Conservation (phyloP, 1,140 invertebrate species). For the Calliphora vicina region DNA sequence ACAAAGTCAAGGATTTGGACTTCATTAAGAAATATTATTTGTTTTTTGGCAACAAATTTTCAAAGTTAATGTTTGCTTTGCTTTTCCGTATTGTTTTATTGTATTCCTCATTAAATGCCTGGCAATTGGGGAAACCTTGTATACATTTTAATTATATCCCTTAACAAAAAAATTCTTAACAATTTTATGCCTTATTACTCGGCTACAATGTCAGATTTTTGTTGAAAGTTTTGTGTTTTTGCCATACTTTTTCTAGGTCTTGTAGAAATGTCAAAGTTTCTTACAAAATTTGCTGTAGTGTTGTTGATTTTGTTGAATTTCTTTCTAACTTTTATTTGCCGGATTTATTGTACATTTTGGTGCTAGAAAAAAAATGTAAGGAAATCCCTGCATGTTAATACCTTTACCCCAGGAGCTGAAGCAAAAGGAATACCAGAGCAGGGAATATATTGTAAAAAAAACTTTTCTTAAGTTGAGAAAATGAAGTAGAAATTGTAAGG, state of each 20-base stretch:
- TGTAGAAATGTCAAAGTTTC: neutral
- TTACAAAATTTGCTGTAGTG: too few species aligned
- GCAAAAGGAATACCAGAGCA: neutral
- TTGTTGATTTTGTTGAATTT: neutral
- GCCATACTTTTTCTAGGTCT: neutral
- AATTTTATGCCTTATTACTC: neutral
- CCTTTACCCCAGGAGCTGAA: neutral
- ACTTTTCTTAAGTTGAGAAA: neutral
- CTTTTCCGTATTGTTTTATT: too few species aligned
- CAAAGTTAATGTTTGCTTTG: too few species aligned
- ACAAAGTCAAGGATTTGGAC: too few species aligned
- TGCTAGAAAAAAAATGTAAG: neutral
- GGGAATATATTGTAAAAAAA: too few species aligned
- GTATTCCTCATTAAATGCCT: too few species aligned
- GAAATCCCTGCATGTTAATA: neutral
- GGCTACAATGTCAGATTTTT: neutral
- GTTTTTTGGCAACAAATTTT: too few species aligned
- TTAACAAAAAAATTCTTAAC: neutral
- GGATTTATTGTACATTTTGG: neutral
- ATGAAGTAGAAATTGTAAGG: neutral
- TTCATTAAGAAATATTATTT: too few species aligned
- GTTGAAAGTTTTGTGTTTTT: neutral
- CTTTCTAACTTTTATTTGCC: neutral
- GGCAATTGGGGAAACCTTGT: neutral
- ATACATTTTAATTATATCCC: neutral